Evolutionary conservation across 37 sponge, comb jelly and placozoan species (phyloP).

Genomic region (Aphrocallistes beatrix): DNA sequence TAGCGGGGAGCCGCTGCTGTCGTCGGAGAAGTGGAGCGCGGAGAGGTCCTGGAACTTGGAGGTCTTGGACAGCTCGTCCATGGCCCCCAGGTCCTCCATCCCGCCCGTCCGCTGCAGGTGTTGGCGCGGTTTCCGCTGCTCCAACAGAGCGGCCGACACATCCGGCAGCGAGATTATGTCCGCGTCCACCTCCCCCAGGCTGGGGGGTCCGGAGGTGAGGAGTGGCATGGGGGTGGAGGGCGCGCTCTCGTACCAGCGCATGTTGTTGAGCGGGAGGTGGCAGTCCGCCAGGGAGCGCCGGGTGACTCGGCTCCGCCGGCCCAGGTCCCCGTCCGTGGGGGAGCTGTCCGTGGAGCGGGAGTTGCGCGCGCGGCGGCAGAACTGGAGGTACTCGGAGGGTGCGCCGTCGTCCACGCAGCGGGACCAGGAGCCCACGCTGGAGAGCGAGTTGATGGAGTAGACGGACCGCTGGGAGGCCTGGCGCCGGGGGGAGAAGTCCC

Average conservation of each 20-base stretch:
- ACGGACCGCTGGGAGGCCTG: constrained; percentile 15
- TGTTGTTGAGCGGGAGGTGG: constrained; percentile 10
- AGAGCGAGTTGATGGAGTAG: not conserved
- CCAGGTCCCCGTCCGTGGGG: not conserved
- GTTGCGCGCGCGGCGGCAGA: not conserved
- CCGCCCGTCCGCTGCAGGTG: not conserved
- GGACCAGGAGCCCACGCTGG: not conserved
- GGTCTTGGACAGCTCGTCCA: not conserved
- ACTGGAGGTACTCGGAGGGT: not conserved
- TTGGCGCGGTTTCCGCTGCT: not conserved
- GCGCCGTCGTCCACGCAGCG: not conserved
- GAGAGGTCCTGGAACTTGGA: not conserved
- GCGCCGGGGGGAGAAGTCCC: not conserved
- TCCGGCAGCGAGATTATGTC: not conserved
- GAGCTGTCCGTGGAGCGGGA: not conserved
- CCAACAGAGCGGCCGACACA: not conserved
- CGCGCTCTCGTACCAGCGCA: not conserved
- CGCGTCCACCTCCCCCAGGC: not conserved
- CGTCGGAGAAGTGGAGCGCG: not conserved
- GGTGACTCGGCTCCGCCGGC: not conserved
- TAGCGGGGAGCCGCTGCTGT: not conserved
- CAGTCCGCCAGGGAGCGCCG: not conserved
- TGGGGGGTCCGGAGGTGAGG: not conserved
- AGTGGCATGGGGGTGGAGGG: not conserved
- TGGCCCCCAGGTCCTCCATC: not conserved